Evolutionary conservation across 2,797 vertebrate species (phyloP).

Genomic region (Loriculus beryllinus): DNA sequence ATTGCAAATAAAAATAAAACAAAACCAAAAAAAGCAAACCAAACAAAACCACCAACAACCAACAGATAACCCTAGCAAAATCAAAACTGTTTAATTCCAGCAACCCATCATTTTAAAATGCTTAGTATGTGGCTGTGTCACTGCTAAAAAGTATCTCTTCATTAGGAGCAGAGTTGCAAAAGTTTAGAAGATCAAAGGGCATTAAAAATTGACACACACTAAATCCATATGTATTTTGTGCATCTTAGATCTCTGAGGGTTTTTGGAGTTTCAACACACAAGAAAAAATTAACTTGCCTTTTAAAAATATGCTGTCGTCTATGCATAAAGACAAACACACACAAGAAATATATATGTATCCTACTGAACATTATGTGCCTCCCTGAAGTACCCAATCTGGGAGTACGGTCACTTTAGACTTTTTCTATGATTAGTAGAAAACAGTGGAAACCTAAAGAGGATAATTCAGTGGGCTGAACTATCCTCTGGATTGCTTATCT

Average conservation of each 20-base stretch:
- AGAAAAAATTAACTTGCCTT: not conserved
- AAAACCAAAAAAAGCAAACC: not conserved
- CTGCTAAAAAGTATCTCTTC: not conserved
- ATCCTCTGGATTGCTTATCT: not conserved
- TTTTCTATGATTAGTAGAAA: not conserved
- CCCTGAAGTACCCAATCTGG: not conserved
- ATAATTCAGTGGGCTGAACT: not conserved
- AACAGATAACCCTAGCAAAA: not conserved
- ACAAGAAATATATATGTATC: not conserved
- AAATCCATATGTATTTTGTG: not conserved
- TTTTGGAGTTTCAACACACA: not conserved
- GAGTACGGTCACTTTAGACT: not conserved
- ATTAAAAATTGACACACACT: not conserved
- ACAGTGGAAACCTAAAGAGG: not conserved
- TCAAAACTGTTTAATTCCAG: not conserved
- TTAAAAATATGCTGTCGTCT: not conserved
- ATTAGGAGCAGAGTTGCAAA: not conserved
- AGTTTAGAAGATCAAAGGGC: not conserved
- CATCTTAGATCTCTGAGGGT: not conserved
- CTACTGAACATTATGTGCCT: not conserved
- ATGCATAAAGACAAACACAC: not conserved
- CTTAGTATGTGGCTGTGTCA: not conserved
- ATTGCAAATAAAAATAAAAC: not conserved
- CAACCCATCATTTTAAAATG: not conserved
- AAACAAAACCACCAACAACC: not conserved